Conservation (phyloP, 2,888 invertebrate genomes). For the Thymelicus lineola region DNA sequence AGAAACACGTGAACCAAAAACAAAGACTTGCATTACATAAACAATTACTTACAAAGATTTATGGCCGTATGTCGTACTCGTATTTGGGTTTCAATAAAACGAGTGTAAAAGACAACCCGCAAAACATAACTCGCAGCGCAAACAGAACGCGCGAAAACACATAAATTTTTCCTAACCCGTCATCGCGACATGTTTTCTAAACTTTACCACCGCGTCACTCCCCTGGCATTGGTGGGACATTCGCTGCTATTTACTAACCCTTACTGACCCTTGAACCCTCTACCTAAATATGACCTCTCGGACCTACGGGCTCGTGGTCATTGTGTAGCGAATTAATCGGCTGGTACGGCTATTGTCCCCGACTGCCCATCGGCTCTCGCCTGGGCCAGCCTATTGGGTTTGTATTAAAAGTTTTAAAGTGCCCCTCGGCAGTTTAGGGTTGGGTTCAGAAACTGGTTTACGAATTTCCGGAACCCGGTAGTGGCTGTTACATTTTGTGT, state of each 20-base stretch:
- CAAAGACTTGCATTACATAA: background rate
- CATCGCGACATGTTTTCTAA: conserved; percentile 74
- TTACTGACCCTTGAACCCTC: conserved; percentile 78
- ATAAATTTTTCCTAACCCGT: conserved; percentile 69
- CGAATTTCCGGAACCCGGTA: conserved; percentile 49
- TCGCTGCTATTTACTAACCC: conserved; percentile 79
- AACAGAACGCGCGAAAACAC: conserved; percentile 53
- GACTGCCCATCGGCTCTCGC: conserved; percentile 68
- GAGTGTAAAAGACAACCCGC: conserved; percentile 25
- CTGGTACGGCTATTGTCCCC: conserved; percentile 74
- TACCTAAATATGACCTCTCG: conserved; percentile 83
- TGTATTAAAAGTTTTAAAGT: conserved; percentile 80
- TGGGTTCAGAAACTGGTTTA: conserved; percentile 53
- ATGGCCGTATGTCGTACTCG: conserved; percentile 8
- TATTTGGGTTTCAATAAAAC: conserved; percentile 12
- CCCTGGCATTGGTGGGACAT: conserved; percentile 58
- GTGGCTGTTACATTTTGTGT: conserved; percentile 3
- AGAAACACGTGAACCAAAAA: background rate
- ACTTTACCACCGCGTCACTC: conserved; percentile 74
- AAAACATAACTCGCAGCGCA: conserved; percentile 36
- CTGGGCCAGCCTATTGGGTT: conserved; percentile 66
- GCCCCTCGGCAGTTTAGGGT: conserved; percentile 61
- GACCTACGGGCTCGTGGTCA: conserved; percentile 68
- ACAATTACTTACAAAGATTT: background rate
- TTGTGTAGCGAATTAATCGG: conserved; percentile 82